Base-by-base conservation (phyloP, 1,140 invertebrate genomes). In the Uloborus diversus region DNA sequence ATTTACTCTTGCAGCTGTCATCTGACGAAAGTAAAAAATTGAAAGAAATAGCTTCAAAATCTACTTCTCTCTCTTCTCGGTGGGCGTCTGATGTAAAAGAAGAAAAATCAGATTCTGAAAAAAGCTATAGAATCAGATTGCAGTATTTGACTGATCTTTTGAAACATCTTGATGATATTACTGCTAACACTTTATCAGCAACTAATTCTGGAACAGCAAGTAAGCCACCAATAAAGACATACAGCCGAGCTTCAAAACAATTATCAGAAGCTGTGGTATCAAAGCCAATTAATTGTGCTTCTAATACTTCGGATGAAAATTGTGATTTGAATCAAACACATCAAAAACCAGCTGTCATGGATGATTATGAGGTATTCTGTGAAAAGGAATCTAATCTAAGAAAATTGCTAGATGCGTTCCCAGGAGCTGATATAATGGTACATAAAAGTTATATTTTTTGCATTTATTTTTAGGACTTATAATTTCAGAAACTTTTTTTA, bases 361-460 rank as follows among this genome's bases (percentile, higher is more conserved):
- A 62, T 47, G 75, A 79, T 9, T 79, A 65, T 57, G 75, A 79
- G 47, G 28, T 66, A 4, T 66, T 79, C 47, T 66, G 62, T 59
- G 62, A 56, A 7, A 79, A 79, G 33, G 75, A 79, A 32, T 25
- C 25, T 17, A 57, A 25, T 66, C 37, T 79, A 4, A 28, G 75
- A 61, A 64, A 66, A 11, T 57, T 76, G 20, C 20, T 76, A 5
- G 53, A 49, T 61, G 56, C 59, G 23, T 81, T 71, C 37, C 51
- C 64, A 33, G 27, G 27, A 57, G 62, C 75, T 13, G 75, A 79
- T 59, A 79, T 79, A 5, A 79, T 79, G 75, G 68, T 65, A 53
- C n/a, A 27, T 28, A 61, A n/a, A n/a, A 47, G n/a, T 11, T 9
- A 9, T 47, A n/a, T 9, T n/a, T 47, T 47, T 47, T 47, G n/a